Evolutionary conservation across 2,113 vertebrate genomes (phyloP).

Genomic region (Zosterops borbonicus): DNA sequence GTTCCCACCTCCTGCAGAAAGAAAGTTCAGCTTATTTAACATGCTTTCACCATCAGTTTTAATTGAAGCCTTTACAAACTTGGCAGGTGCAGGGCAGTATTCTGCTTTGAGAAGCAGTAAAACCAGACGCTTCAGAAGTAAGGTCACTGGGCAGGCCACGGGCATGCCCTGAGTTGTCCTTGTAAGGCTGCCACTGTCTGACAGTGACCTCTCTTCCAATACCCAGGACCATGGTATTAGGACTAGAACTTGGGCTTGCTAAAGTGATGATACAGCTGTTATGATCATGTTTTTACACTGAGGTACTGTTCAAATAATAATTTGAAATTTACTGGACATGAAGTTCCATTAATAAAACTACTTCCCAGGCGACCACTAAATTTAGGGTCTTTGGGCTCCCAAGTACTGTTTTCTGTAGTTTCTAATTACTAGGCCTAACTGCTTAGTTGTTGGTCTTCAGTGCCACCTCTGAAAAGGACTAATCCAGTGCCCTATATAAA

Average conservation of each 20-base stretch:
- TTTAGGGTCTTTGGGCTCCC: background rate
- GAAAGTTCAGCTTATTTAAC: background rate
- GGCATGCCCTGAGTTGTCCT: background rate
- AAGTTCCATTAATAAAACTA: background rate
- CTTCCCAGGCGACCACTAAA: background rate
- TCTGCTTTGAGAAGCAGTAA: background rate
- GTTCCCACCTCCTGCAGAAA: slow-evolving; percentile 84
- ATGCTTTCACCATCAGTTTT: background rate
- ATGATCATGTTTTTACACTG: background rate
- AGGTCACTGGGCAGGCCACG: accelerated
- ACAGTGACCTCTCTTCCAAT: background rate
- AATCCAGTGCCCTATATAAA: background rate
- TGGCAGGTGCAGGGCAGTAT: background rate
- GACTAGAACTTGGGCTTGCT: background rate
- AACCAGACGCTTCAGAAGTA: background rate
- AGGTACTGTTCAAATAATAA: background rate
- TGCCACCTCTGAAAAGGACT: background rate
- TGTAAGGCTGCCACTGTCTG: background rate
- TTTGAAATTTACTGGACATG: background rate
- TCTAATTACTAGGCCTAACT: background rate
- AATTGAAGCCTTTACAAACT: background rate
- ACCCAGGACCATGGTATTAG: background rate
- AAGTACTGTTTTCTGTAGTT: background rate
- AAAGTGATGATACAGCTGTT: background rate
- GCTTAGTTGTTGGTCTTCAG: background rate